Base-by-base conservation (phyloP, 2,113 vertebrate genomes). In the Ceyx cyanopectus region DNA sequence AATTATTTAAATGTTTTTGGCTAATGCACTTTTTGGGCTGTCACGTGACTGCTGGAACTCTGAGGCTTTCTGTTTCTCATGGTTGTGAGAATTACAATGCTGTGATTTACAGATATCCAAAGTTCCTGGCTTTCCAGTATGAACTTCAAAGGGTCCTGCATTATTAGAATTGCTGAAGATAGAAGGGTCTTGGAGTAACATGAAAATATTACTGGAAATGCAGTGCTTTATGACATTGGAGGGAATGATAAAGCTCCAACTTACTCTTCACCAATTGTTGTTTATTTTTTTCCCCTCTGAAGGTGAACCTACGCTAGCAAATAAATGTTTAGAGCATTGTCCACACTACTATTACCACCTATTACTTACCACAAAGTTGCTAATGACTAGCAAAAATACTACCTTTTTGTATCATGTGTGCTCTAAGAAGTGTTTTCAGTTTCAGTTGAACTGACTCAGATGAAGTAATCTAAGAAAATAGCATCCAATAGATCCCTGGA, bases 401-500 rank as follows among this genome's bases (percentile, higher is more conserved):
- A 69, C n/a, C 75, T 96, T 94, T 96, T 92, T 82, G 60, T 92
- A 16, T 90, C 72, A 81, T 80, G 60, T 57, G 30, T 70, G 58
- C 68, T 76, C 40, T 70, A 80, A 93, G 75, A 94, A 89, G 56
- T n/a, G 14, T 92, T 77, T 83, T 82, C 51, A 81, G 86, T 93
- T 37, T 37, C 86, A 85, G 60, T 77, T 92, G 81, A 82, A 51
- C 68, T 95, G 92, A 93, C 91, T 93, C 89, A 93, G 84, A 82
- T 92, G 70, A 87, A 82, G 67, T 94, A 84, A 83, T 88, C 92
- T 93, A 90, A 90, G 82, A 93, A 95, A 94, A 95, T 81, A 72
- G 45, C 56, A 94, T 80, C 58, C 87, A 84, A 16, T n/a, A 92
- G 86, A 92, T 93, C 75, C 91, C 68, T 92, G 58, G 88, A 90